Conservation (phyloP, 2,888 invertebrate genomes). For the Prionchulus punctatus region DNA sequence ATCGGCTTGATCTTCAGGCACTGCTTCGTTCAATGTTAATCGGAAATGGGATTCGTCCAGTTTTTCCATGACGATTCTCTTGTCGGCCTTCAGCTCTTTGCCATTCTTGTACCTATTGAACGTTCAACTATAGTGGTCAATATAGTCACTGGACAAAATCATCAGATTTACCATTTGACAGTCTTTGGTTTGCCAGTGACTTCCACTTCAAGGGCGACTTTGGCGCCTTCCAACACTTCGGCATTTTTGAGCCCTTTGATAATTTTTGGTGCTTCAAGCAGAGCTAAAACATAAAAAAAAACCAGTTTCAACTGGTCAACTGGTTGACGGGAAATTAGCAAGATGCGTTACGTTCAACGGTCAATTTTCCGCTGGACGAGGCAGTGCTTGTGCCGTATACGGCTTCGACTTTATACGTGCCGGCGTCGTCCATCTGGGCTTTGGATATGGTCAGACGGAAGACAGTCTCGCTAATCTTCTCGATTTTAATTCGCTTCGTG, state of each 20-base stretch:
- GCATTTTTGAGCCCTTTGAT: conserved; percentile 54
- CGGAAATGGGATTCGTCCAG: conserved; percentile 17
- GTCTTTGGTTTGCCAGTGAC: conserved; percentile 70
- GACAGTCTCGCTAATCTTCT: conserved; percentile 35
- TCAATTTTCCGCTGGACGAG: conserved; percentile 58
- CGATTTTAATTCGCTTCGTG: conserved; percentile 32
- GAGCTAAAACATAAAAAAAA: not conserved
- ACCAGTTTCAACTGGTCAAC: too few relatives aligned
- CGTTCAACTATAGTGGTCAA: not conserved
- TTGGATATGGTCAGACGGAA: conserved; percentile 25
- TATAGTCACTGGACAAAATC: too few relatives aligned
- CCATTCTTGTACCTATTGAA: conserved; percentile 32
- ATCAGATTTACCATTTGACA: conserved; percentile 62
- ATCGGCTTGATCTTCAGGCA: conserved; percentile 14
- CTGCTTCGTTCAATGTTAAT: not conserved
- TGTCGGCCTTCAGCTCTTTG: conserved; percentile 25
- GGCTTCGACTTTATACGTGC: conserved; percentile 67
- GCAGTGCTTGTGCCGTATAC: conserved; percentile 58
- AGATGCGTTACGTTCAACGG: not conserved
- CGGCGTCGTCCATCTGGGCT: conserved; percentile 62
- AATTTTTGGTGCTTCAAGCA: conserved; percentile 32
- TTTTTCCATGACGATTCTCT: conserved; percentile 22
- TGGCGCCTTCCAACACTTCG: conserved; percentile 65
- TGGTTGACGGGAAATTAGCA: too few relatives aligned
- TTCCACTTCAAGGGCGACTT: conserved; percentile 63